Evolutionary conservation across 37 sponge, comb jelly and placozoan species (phyloP), one percentile per base, ranked within the genome.

Genomic region (Spongilla lacustris): DNA sequence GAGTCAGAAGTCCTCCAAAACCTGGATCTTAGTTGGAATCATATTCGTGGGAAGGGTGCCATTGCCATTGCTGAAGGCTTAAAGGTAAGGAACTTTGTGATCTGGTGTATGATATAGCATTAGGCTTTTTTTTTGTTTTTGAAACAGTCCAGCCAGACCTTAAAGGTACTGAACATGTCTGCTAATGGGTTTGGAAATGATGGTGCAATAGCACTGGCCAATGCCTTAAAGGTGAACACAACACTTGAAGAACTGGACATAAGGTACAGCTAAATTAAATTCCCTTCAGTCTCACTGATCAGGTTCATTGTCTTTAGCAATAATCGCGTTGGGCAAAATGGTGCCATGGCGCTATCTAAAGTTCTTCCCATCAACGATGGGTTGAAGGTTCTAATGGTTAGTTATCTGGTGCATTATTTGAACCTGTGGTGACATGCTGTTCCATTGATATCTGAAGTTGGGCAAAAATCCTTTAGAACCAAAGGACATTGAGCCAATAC

Each of bases 11-110:
- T 83, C 21, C 83, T 98, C 24, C 86, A 93, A 70, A 71, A 67
- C 9, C 91, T 98, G 30, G 89, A 97, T 73, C 89, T 98, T 17
- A 95, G 97, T 36, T 98, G 99, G 99, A 98, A 98, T 89, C 81
- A 91, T 69, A 71, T 98, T 12, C 35, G 97, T 33, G 83, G 97
- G 49, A 95, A 93, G 75, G 99, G 99, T 76, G 97, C 97, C 26
- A 79, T 85, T 28, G 95, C 97, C n/a, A 50, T 98, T 35, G 99
- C 98, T 25, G 73, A 76, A 73, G 96, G 97, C 36, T 72, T 98
- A 50, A 93, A 94, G 86, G 94, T 91, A 28, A 46, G 77, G 74
- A 35, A 12, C 2, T 10, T 24, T 49, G 49, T 27, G 11, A 31
- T 82, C 58, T 73, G 75, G 4, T 30, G 22, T 13, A n/a, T 6